These are phyloP conservation scores for Diabrotica undecimpunctata DNA, from an alignment of 1,140 invertebrate species.

Conservation along the genomic window DNA sequence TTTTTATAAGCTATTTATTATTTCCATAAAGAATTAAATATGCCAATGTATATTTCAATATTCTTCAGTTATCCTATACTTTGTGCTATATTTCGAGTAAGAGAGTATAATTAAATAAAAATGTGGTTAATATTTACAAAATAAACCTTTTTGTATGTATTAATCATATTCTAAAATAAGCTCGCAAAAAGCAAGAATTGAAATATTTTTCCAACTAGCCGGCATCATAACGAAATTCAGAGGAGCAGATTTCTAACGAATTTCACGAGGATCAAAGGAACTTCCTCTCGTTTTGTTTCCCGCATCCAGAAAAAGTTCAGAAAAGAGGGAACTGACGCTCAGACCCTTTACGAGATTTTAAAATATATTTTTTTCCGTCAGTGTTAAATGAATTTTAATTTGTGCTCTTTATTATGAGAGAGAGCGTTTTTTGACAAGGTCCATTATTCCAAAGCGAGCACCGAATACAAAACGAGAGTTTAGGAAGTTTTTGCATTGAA, in stretches of 20 bases:
- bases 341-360: not conserved
- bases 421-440: conserved; percentile 9
- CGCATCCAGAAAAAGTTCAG: not conserved
- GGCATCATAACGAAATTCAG: not conserved
- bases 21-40: too few species aligned
- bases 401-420: conserved; percentile 10
- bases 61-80: too few species aligned
- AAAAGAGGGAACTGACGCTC: not conserved
- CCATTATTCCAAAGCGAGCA: conserved; percentile 5
- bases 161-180: not conserved
- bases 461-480: conserved; percentile 5
- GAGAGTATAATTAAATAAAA: too few species aligned
- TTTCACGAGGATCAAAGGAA: not conserved
- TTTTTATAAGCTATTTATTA: too few species aligned
- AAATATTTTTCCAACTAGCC: conserved; percentile 2
- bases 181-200: not conserved
- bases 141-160: too few species aligned
- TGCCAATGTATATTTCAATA: too few species aligned
- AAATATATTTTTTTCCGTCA: conserved; percentile 8
- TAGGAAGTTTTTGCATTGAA: not conserved
- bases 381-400: conserved; percentile 12
- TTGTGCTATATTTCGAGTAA: too few species aligned
- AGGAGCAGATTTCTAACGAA: conserved; percentile 1
- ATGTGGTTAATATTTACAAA: too few species aligned
- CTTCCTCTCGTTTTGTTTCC: not conserved